A percentile compares a stretch with the other conserved stretches of the same genome.
Conservation (phyloP, 2,113 vertebrate species). For the Stigmatopora nigra region DNA sequence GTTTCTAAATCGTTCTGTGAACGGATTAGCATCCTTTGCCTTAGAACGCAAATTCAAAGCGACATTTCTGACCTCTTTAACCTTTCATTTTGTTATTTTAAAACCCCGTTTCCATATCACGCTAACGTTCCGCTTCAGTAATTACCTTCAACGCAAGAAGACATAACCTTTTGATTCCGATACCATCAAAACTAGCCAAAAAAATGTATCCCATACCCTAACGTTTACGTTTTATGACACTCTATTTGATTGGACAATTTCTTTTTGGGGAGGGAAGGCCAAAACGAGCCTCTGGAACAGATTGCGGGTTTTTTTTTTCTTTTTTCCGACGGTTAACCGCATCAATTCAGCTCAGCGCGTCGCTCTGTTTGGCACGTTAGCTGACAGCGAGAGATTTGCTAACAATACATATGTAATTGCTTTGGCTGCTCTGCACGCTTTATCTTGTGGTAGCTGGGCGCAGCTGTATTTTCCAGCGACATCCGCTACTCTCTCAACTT, state of each 20-base stretch:
- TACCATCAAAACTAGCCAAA: not conserved
- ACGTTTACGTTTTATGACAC: not conserved
- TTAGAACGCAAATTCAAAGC: too few relatives aligned
- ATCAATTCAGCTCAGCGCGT: not conserved
- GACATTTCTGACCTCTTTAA: too few relatives aligned
- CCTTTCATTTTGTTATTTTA: too few relatives aligned
- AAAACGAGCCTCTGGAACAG: not conserved
- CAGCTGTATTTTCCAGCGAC: conserved; percentile 52
- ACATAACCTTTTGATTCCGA: too few relatives aligned
- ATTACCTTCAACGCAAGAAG: too few relatives aligned
- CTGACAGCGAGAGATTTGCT: conserved; percentile 55
- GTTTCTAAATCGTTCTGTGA: too few relatives aligned
- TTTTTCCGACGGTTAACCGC: not conserved
- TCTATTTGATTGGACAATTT: not conserved
- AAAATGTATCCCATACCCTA: not conserved
- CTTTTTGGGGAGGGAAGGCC: not conserved
- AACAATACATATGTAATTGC: conserved; percentile 68
- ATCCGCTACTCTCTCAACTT: conserved; percentile 54
- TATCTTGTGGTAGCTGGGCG: conserved; percentile 55
- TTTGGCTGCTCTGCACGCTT: conserved; percentile 55
- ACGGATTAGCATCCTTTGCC: too few relatives aligned
- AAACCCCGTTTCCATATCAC: too few relatives aligned
- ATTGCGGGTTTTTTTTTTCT: not conserved
- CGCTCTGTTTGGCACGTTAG: conserved; percentile 40
- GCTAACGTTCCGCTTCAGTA: too few relatives aligned